These are phyloP conservation scores for Callaeas wilsoni DNA, from an alignment of 2,113 vertebrate species.

Conservation along the genomic window DNA sequence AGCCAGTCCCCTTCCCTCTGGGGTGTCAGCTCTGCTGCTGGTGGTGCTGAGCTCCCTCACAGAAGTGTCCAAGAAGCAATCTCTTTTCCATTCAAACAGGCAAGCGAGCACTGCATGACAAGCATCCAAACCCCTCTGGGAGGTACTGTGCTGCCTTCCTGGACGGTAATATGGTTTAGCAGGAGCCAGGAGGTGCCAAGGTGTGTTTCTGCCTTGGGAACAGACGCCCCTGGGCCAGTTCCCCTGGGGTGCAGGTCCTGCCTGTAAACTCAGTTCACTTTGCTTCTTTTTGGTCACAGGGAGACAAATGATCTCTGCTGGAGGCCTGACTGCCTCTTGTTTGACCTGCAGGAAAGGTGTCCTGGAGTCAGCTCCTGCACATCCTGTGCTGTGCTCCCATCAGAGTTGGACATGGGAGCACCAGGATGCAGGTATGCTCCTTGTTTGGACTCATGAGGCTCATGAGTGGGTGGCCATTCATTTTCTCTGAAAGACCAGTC, in stretches of 20 bases:
- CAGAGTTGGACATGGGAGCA: not conserved
- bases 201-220: not conserved
- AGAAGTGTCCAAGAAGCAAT: not conserved
- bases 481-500: not conserved
- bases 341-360: not conserved
- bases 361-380: not conserved
- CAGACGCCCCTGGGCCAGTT: not conserved
- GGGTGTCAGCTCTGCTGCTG: not conserved
- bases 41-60: not conserved
- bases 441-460: rapidly evolving
- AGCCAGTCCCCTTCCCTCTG: not conserved
- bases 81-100: not conserved
- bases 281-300: not conserved
- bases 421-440: not conserved
- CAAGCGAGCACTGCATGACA: rapidly evolving
- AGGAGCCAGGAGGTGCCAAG: not conserved
- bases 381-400: not conserved
- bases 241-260: not conserved
- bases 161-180: not conserved
- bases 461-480: not conserved
- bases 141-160: not conserved
- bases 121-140: not conserved
- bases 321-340: not conserved
- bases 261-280: not conserved
- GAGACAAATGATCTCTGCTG: not conserved